Conservation (phyloP, 2,113 vertebrate species). For the Peromyscus leucopus region DNA sequence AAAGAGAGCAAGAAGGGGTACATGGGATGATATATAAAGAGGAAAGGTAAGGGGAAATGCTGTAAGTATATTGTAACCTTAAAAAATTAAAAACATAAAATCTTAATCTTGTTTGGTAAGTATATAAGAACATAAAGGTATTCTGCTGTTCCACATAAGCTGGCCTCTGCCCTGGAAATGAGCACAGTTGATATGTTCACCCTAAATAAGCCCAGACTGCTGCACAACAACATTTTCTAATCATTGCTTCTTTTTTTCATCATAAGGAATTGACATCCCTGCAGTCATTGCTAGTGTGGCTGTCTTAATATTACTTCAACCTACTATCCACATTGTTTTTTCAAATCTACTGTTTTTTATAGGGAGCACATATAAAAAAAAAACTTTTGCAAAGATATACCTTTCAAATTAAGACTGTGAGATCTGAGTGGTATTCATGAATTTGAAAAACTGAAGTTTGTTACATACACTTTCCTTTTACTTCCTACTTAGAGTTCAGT, state of each 20-base stretch:
- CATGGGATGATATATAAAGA: background rate
- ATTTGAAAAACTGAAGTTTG: conserved; percentile 37
- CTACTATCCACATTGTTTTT: background rate
- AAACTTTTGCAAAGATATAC: background rate
- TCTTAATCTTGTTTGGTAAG: conserved; percentile 11
- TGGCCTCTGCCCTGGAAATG: conserved; percentile 1
- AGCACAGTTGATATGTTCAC: background rate
- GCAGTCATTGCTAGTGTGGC: background rate
- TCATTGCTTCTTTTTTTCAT: background rate
- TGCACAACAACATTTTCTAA: background rate
- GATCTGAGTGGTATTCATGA: background rate
- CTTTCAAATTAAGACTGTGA: background rate
- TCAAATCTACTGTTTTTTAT: conserved; percentile 36
- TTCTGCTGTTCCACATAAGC: background rate
- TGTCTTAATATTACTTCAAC: background rate
- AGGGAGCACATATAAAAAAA: conserved; percentile 30
- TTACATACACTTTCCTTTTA: conserved; percentile 19
- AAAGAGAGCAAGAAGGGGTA: background rate
- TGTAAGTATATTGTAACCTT: background rate
- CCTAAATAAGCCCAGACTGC: background rate
- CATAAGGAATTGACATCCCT: background rate
- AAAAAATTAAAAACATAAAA: background rate
- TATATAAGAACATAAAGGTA: background rate
- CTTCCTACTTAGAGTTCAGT: background rate
- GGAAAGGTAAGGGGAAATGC: background rate